phyloP scores from a whole-genome alignment of 1,140 invertebrate genomes.

The Hermetia illucens region DNA sequence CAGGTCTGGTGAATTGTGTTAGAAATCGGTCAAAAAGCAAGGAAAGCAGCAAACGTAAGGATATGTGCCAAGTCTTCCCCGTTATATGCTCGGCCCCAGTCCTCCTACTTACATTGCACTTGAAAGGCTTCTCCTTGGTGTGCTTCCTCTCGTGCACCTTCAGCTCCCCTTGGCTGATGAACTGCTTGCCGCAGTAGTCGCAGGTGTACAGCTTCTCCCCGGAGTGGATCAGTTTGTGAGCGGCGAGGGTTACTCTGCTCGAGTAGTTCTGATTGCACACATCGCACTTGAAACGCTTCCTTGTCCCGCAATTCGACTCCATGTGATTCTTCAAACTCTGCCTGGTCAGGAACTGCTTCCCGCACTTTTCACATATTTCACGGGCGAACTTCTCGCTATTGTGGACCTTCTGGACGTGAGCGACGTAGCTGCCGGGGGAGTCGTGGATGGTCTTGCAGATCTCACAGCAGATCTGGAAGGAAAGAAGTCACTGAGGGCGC shows the following conservation, averaged over 20 bases:
- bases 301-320: conserved; percentile 25
- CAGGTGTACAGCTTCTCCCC: conserved; percentile 27
- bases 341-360: conserved; percentile 24
- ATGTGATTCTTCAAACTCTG: conserved; percentile 21
- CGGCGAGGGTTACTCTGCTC: conserved; percentile 27
- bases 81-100: too few species aligned
- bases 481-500: too few species aligned
- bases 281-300: conserved; percentile 20
- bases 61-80: too few species aligned
- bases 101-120: conserved; percentile 32
- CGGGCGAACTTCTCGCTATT: conserved; percentile 11
- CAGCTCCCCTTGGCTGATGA: conserved; percentile 38
- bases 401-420: conserved; percentile 16
- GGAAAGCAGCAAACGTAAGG: not conserved
- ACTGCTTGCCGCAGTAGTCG: conserved; percentile 30
- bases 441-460: conserved; percentile 8
- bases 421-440: conserved; percentile 12
- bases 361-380: conserved; percentile 26
- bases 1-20: conserved; percentile 26
- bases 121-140: conserved; percentile 50
- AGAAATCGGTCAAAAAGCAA: conserved; percentile 1
- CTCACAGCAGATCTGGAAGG: conserved; percentile 5
- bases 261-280: conserved; percentile 30
- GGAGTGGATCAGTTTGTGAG: conserved; percentile 29
- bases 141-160: conserved; percentile 61